A percentile compares a stretch with the other conserved stretches of the same genome.
Conservation (phyloP, 2,113 vertebrate species). For the Panurus biarmicus region DNA sequence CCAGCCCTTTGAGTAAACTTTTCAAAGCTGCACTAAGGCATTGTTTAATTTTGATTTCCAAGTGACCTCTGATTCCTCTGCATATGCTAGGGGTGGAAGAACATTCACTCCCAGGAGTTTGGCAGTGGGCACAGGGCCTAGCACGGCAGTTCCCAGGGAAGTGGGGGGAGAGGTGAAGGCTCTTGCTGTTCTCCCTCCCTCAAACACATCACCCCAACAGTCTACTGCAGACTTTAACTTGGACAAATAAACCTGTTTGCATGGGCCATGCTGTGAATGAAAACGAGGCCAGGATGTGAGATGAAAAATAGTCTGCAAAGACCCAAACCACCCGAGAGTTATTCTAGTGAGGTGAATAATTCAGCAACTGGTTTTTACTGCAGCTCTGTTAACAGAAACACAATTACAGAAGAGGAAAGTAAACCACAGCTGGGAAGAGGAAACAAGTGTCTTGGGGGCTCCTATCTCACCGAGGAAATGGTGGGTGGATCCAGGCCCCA, state of each 20-base stretch:
- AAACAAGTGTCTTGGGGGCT: neutral
- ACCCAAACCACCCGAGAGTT: neutral
- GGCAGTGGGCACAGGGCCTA: neutral
- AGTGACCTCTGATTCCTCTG: neutral
- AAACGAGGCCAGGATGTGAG: neutral
- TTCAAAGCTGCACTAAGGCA: neutral
- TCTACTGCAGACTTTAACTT: neutral
- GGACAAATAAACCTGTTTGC: neutral
- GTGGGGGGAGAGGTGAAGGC: neutral
- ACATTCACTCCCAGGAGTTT: neutral
- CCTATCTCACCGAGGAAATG: neutral
- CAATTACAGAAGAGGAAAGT: neutral
- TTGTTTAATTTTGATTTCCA: constrained; percentile 29
- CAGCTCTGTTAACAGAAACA: neutral
- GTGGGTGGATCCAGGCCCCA: neutral
- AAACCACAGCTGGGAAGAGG: neutral
- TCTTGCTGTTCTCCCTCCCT: neutral
- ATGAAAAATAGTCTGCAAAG: neutral
- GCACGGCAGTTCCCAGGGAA: neutral
- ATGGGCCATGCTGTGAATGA: neutral
- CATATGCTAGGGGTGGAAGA: neutral
- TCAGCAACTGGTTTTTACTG: neutral
- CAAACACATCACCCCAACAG: neutral
- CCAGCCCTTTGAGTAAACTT: constrained; percentile 2
- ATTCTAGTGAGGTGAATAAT: neutral